These are phyloP conservation scores for Poecile atricapillus DNA, from an alignment of 2,113 vertebrate species.

Conservation along the genomic window DNA sequence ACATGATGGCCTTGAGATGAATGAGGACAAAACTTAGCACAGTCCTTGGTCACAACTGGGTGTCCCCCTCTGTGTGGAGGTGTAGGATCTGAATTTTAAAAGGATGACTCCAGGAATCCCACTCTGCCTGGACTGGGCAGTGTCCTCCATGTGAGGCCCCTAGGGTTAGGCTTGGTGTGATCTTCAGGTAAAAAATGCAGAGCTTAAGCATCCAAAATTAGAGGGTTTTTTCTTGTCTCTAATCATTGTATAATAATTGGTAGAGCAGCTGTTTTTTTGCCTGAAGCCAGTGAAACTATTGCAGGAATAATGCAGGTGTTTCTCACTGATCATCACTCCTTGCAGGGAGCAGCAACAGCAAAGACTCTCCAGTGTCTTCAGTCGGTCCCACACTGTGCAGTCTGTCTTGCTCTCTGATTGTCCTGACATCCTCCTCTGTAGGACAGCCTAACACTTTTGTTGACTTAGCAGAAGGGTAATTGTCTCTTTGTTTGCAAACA, in stretches of 20 bases:
- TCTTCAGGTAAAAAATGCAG: background rate
- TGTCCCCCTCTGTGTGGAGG: background rate
- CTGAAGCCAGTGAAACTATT: background rate
- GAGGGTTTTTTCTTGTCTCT: background rate
- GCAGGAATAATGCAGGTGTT: background rate
- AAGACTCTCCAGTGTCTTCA: background rate
- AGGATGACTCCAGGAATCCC: background rate
- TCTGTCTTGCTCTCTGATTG: background rate
- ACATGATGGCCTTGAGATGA: background rate
- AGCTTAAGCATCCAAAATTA: background rate
- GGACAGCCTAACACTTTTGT: background rate
- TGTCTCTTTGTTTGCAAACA: background rate
- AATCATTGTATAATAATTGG: background rate
- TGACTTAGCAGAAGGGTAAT: background rate
- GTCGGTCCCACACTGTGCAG: background rate
- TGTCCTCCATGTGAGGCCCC: fast-evolving
- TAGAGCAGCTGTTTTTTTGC: background rate
- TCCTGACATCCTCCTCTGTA: background rate
- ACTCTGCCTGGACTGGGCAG: background rate
- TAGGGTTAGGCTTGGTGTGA: background rate
- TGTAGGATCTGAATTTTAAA: background rate
- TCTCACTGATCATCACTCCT: background rate
- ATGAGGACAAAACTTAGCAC: background rate
- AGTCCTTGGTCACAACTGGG: background rate
- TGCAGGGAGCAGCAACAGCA: background rate